These are phyloP conservation scores for Clinocottus analis DNA, from an alignment of 2,113 vertebrate genomes.

Conservation along the genomic window DNA sequence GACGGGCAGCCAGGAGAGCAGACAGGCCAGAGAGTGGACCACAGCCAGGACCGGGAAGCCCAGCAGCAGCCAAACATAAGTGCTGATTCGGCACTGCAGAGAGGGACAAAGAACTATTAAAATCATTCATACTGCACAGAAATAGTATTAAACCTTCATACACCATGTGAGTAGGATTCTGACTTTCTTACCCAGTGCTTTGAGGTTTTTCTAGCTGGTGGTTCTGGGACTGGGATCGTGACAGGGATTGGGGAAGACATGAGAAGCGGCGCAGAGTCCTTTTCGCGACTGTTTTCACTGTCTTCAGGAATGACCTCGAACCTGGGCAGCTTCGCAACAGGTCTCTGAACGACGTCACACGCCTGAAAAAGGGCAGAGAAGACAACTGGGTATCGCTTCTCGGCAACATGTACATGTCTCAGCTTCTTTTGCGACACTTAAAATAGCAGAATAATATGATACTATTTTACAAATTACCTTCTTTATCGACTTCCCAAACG, in stretches of 20 bases:
- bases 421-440: neutral
- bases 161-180: neutral
- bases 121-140: neutral
- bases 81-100: slow-evolving; percentile 71
- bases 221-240: slow-evolving; percentile 51
- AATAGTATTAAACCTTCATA: neutral
- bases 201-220: slow-evolving; percentile 7
- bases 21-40: slow-evolving; percentile 82
- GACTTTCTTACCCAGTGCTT: slow-evolving; percentile 58
- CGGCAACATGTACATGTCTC: no score
- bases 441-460: neutral
- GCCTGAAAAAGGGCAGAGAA: slow-evolving; percentile 52
- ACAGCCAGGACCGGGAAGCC: slow-evolving; percentile 80
- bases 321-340: slow-evolving; percentile 46
- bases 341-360: slow-evolving; percentile 31
- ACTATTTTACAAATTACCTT: slow-evolving; percentile 65
- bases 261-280: slow-evolving; percentile 74
- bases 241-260: slow-evolving; percentile 50
- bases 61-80: slow-evolving; percentile 80
- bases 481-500: slow-evolving; percentile 86
- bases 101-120: neutral
- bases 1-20: slow-evolving; percentile 84
- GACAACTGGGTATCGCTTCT: neutral
- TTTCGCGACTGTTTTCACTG: slow-evolving; percentile 50
- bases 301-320: slow-evolving; percentile 65